A percentile compares a stretch with the other conserved stretches of the same genome.
These are phyloP conservation scores for Corella eumyota DNA, from an alignment of 23 tunicate species.

Conservation along the genomic window DNA sequence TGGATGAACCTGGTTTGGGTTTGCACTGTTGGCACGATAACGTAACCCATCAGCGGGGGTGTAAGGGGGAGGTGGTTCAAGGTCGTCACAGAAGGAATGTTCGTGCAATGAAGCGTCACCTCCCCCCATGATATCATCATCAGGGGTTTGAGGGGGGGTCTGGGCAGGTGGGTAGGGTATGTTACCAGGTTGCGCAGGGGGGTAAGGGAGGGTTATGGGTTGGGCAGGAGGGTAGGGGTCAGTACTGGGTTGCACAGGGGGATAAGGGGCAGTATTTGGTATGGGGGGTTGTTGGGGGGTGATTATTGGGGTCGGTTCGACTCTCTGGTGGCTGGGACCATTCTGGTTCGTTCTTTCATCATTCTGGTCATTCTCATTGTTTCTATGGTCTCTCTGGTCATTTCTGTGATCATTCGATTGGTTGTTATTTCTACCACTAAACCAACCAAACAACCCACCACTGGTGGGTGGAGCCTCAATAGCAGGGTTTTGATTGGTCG, in stretches of 20 bases:
- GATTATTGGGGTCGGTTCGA: background rate
- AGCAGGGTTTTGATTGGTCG: background rate
- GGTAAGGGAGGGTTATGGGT: background rate
- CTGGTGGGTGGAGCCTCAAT: background rate
- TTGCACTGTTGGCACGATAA: too few relatives aligned
- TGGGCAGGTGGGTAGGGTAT: too few relatives aligned
- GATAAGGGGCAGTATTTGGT: background rate
- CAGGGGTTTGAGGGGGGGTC: too few relatives aligned
- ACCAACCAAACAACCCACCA: background rate
- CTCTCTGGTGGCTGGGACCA: background rate
- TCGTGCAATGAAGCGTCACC: too few relatives aligned
- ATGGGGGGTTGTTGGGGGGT: background rate
- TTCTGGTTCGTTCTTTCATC: too few relatives aligned
- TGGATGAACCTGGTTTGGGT: too few relatives aligned
- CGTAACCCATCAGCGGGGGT: too few relatives aligned
- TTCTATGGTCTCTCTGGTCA: background rate
- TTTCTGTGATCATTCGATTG: background rate
- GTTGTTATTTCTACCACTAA: background rate
- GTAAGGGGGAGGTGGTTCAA: too few relatives aligned
- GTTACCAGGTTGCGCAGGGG: background rate
- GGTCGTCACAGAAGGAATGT: too few relatives aligned
- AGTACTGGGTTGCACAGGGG: background rate
- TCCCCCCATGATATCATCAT: too few relatives aligned
- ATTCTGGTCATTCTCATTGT: too few relatives aligned
- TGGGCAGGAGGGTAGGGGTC: background rate